Evolutionary conservation across 35 echinoderm and acorn worm genomes (phyloP).

Genomic region (Nesometra sesokonis): DNA sequence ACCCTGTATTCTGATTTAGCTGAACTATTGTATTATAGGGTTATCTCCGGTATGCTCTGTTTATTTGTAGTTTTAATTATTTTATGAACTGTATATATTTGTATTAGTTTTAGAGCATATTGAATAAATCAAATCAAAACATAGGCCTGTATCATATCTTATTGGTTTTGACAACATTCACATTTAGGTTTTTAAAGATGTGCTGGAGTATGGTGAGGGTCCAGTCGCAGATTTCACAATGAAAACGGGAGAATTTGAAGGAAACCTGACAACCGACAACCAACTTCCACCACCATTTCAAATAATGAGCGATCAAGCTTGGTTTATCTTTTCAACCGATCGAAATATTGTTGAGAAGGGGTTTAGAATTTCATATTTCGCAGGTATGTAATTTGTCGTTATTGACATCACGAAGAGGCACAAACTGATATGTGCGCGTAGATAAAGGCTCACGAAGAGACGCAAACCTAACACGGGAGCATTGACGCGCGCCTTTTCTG

Average conservation of each 20-base stretch:
- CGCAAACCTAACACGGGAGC: not conserved
- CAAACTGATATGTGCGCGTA: too few relatives aligned
- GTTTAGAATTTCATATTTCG: slow-evolving; percentile 19
- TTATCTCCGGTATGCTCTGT: too few relatives aligned
- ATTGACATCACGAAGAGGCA: too few relatives aligned
- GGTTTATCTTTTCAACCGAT: slow-evolving; percentile 45
- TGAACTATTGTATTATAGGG: too few relatives aligned
- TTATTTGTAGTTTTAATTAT: too few relatives aligned
- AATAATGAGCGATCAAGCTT: slow-evolving; percentile 1
- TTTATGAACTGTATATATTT: too few relatives aligned
- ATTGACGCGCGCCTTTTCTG: too few relatives aligned
- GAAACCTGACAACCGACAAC: slow-evolving; percentile 14
- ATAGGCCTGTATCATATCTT: too few relatives aligned
- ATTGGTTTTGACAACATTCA: too few relatives aligned
- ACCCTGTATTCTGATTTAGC: too few relatives aligned
- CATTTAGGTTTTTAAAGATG: not conserved
- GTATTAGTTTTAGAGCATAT: not conserved
- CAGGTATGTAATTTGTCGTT: slow-evolving; percentile 29
- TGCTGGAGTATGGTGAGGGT: slow-evolving; percentile 32
- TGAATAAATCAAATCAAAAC: too few relatives aligned
- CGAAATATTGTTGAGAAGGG: slow-evolving; percentile 32
- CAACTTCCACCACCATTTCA: slow-evolving; percentile 2
- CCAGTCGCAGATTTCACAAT: slow-evolving; percentile 11
- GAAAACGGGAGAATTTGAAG: slow-evolving; percentile 9
- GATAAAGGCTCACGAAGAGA: too few relatives aligned